Evolutionary conservation across 1,140 invertebrate genomes (phyloP).

Genomic region (Apis laboriosa): DNA sequence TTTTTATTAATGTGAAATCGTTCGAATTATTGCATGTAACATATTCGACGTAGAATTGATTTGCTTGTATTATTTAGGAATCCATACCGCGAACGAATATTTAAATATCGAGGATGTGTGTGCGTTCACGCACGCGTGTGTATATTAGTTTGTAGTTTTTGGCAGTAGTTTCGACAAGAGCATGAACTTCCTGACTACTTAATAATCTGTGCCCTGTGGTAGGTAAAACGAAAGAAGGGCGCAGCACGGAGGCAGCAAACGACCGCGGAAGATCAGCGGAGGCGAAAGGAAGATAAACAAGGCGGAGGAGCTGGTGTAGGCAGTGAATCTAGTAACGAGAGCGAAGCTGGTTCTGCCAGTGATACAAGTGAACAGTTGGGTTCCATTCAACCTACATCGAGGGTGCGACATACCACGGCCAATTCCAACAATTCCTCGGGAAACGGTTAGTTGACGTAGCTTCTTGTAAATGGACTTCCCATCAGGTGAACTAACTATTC

Average conservation of each 20-base stretch:
- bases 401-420: constrained; percentile 69
- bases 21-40: neutral
- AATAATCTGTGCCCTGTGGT: constrained; percentile 77
- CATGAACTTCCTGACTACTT: constrained; percentile 79
- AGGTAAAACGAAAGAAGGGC: constrained; percentile 81
- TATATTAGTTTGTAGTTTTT: constrained; percentile 52
- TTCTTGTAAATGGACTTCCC: constrained; percentile 68
- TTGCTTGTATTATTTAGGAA: neutral
- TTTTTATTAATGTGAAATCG: neutral
- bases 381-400: constrained; percentile 71
- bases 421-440: constrained; percentile 78
- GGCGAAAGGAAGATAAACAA: constrained; percentile 77
- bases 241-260: constrained; percentile 77
- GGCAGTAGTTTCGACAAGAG: constrained; percentile 70
- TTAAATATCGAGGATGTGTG: neutral
- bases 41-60: neutral
- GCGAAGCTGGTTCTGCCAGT: constrained; percentile 77
- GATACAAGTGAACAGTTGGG: constrained; percentile 76
- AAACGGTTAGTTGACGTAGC: constrained; percentile 79
- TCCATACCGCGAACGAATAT: neutral
- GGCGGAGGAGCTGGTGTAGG: constrained; percentile 65
- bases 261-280: constrained; percentile 75
- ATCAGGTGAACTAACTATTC: constrained; percentile 69
- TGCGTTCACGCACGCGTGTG: neutral
- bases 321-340: constrained; percentile 79